Base-by-base conservation (phyloP, 2,888 invertebrate species). In the Parapristionchus giblindavisi region DNA sequence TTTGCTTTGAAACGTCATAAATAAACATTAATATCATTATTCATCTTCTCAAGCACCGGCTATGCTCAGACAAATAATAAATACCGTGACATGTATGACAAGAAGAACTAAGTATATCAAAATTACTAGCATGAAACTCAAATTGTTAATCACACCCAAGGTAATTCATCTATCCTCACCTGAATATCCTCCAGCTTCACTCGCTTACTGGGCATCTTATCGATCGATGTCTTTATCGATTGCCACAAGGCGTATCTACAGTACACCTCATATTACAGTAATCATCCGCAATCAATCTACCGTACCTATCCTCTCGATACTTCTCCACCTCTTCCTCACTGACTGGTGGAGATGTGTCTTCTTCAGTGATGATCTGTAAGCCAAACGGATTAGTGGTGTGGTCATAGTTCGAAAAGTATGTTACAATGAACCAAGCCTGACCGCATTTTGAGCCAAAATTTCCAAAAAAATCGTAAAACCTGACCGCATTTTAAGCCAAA, bases 321-420 rank as follows among this genome's bases (percentile, higher is more conserved):
- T 74, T 76, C 48, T 84, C 82, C 1, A 82, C 79, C 34, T 85
- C 85, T 34, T 48, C 58, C 6, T 85, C 84, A 1, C 77, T 65
- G 29, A 85, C 70, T 34, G 66, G 54, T 17, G 77, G 76, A 1
- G 54, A 54, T 11, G 78, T 65, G 65, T 87, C 87, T 66, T 88
- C 88, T 77, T 88, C 88, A 27, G 86, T 83, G 8, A 87, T 80
- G 24, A 86, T 78, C 85, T 87, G 65, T 21, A n/a, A n/a, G n/a
- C n/a, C n/a, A n/a, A n/a, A n/a, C n/a, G n/a, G n/a, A n/a, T n/a
- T n/a, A n/a, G n/a, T n/a, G n/a, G n/a, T n/a, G n/a, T n/a, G n/a
- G n/a, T n/a, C n/a, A n/a, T n/a, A n/a, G n/a, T n/a, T n/a, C n/a
- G n/a, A n/a, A n/a, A n/a, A n/a, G n/a, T n/a, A n/a, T n/a, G n/a